Evolutionary conservation across 2,888 invertebrate species (phyloP), one percentile per base, ranked within the genome.

Genomic region (Thecocarcelia acutangulata): DNA sequence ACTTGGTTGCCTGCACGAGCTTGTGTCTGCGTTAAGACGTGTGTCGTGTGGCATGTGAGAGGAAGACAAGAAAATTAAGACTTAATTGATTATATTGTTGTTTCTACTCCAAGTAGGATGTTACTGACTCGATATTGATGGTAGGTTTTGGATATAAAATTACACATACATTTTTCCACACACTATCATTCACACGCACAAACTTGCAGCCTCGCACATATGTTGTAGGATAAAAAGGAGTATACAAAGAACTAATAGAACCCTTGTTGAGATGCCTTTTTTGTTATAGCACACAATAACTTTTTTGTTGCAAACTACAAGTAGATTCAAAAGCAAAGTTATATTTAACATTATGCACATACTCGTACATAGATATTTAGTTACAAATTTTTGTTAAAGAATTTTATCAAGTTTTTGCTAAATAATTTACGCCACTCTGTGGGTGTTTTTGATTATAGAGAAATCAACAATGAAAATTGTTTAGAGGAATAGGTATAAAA

Each of bases 21-120:
- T 40, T 46, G 3, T 50, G 11, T 50, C 17, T 11, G 56, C 15
- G 13, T 33, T 15, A 54, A 28, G 19, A 3, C 37, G 24, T 59
- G 48, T 63, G 33, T 40, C 44, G 21, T 33, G 56, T 46, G 56
- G 58, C 68, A 64, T 74, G 33, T 77, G 73, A 42, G 4, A 37
- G 54, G 52, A 66, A 59, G 78, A 82, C 74, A 82, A 75, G 69
- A 82, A 82, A 82, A 78, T 82, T 78, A 75, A 78, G 74, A 75
- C 74, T 82, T 82, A 82, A 82, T 82, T 82, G 82, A 82, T 82
- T 82, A 82, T 74, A 82, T 82, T 78, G 82, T 82, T 82, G 52
- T 33, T 50, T 40, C 37, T 56, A 74, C 58, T 48, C 4, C 56
- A 48, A 56, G 74, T 74, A 74, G 74, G 64, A 58, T 74, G 74